Conservation (phyloP, 1,140 invertebrate species). For the Leguminivora glycinivorella region DNA sequence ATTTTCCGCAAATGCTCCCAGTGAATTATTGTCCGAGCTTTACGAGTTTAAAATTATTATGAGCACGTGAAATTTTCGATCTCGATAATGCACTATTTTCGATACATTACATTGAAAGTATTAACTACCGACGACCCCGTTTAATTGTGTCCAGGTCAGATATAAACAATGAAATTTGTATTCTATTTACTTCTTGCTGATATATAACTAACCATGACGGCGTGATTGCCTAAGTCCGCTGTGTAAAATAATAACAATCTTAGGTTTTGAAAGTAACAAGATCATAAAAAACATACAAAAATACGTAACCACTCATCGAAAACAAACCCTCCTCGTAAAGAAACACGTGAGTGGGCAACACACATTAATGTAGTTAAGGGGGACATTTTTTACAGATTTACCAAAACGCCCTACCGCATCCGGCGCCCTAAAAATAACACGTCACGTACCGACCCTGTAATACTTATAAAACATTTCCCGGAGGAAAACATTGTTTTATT, state of each 20-base stretch:
- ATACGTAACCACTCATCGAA: background rate
- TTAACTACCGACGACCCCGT: background rate
- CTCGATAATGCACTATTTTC: constrained; percentile 76
- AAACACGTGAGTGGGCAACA: background rate
- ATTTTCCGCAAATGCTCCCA: constrained; percentile 78
- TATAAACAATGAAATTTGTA: background rate
- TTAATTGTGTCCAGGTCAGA: background rate
- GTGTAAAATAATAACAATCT: too few relatives aligned
- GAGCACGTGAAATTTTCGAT: constrained; percentile 77
- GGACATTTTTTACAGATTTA: constrained; percentile 50
- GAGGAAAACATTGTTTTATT: constrained; percentile 73
- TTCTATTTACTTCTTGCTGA: too few relatives aligned
- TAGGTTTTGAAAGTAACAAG: too few relatives aligned
- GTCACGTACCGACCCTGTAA: constrained; percentile 70
- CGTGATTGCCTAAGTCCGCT: too few relatives aligned
- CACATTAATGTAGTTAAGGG: constrained; percentile 31
- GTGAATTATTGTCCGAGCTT: constrained; percentile 76
- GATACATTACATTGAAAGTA: constrained; percentile 14
- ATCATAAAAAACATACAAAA: too few relatives aligned
- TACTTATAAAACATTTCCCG: constrained; percentile 75
- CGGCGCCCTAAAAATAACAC: constrained; percentile 52
- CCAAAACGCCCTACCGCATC: constrained; percentile 38
- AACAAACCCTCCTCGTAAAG: background rate
- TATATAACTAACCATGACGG: too few relatives aligned
- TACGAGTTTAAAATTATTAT: constrained; percentile 79